phyloP scores from a whole-genome alignment of 2,797 vertebrate genomes.

The Lateolabrax maculatus region DNA sequence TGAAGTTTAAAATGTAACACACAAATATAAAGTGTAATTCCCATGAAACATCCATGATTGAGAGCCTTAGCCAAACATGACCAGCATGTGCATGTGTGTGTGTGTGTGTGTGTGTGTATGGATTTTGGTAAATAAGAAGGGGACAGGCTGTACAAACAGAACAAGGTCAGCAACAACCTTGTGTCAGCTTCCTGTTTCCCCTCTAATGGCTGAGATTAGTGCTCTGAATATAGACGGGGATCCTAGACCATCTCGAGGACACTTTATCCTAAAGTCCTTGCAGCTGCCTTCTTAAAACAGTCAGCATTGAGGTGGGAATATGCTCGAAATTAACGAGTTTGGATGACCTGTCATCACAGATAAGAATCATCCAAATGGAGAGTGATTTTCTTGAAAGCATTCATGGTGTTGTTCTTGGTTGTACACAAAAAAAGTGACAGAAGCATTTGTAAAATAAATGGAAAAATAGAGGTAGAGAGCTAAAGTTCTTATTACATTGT shows the following conservation, averaged over 20 bases:
- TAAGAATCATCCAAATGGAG: not conserved
- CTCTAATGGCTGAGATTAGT: conserved; percentile 77
- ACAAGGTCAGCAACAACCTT: conserved; percentile 70
- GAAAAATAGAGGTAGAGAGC: not conserved
- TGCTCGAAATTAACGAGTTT: not conserved
- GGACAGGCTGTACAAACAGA: conserved; percentile 67
- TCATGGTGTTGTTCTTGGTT: not conserved
- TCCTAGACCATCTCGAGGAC: conserved; percentile 70
- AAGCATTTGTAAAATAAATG: not conserved
- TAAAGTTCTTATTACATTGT: not conserved
- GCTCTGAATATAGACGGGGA: conserved; percentile 79
- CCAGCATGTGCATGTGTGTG: conserved; percentile 12
- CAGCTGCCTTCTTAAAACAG: conserved; percentile 36
- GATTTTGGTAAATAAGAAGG: conserved; percentile 50
- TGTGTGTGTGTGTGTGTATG: not conserved
- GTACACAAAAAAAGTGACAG: not conserved
- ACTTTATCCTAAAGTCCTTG: conserved; percentile 77
- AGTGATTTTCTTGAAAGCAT: not conserved
- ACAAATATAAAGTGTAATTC: conserved; percentile 19
- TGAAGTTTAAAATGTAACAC: conserved; percentile 20
- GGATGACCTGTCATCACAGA: not conserved
- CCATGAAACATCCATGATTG: conserved; percentile 19
- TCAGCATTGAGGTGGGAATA: conserved; percentile 2
- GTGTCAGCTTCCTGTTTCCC: conserved; percentile 79
- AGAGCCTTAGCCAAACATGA: conserved; percentile 10